These are phyloP conservation scores for Drosophila setifemur DNA, from an alignment of 1,140 invertebrate genomes.

Conservation along the genomic window DNA sequence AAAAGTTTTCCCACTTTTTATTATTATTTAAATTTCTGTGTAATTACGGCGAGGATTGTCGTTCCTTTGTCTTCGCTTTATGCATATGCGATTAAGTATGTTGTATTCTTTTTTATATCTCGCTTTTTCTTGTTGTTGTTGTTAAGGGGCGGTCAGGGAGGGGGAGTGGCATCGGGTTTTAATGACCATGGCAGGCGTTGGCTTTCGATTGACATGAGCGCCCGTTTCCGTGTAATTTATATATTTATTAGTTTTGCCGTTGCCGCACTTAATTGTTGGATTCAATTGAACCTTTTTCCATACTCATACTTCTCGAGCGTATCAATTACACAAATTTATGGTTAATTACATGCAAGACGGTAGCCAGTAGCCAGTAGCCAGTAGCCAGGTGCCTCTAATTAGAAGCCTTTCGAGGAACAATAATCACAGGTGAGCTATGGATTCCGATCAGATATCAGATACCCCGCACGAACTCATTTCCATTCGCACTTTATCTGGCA, in stretches of 20 bases:
- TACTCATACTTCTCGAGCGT: slow-evolving; percentile 20
- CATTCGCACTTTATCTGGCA: slow-evolving; percentile 36
- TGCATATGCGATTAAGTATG: slow-evolving; percentile 60
- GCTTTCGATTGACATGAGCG: slow-evolving; percentile 72
- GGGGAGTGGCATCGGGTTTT: slow-evolving; percentile 20
- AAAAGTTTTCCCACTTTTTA: slow-evolving; percentile 64
- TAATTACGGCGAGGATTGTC: slow-evolving; percentile 54
- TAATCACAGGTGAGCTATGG: slow-evolving; percentile 22
- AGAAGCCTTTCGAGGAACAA: slow-evolving; percentile 35
- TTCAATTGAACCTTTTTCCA: slow-evolving; percentile 44
- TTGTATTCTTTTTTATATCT: slow-evolving; percentile 32
- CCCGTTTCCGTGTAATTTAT: slow-evolving; percentile 44
- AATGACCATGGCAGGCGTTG: slow-evolving; percentile 62
- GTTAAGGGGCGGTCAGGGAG: not conserved
- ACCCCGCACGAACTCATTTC: slow-evolving; percentile 32
- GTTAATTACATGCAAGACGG: slow-evolving; percentile 43
- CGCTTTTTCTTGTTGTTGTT: slow-evolving; percentile 14
- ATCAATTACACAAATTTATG: slow-evolving; percentile 48
- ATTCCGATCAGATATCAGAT: not conserved
- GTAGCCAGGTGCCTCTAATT: slow-evolving; percentile 45
- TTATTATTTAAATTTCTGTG: slow-evolving; percentile 74
- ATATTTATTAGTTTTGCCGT: slow-evolving; percentile 45
- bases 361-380: slow-evolving; percentile 29
- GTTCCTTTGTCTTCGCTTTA: slow-evolving; percentile 61
- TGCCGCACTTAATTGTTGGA: slow-evolving; percentile 43